Evolutionary conservation across 2,113 vertebrate genomes (phyloP).

Genomic region (Cardinalis cardinalis): DNA sequence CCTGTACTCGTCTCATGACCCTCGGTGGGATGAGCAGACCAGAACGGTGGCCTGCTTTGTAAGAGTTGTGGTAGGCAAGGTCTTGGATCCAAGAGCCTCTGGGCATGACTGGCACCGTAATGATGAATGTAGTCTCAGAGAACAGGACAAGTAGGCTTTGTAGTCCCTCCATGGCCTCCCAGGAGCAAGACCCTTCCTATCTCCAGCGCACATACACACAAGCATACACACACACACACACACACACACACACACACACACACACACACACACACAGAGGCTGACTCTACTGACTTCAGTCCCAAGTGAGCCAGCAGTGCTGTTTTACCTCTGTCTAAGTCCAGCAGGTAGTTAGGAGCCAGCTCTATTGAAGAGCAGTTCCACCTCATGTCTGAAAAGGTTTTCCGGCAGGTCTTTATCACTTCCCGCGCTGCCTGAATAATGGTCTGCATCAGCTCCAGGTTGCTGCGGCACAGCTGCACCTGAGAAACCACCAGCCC

Average conservation of each 20-base stretch:
- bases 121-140: background rate
- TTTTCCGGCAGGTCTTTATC: conserved; percentile 92
- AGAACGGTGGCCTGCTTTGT: background rate
- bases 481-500: conserved; percentile 93
- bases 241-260: no score
- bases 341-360: conserved; percentile 86
- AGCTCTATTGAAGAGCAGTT: conserved; percentile 96
- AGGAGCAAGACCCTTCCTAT: background rate
- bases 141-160: background rate
- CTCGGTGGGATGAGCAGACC: background rate
- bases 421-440: conserved; percentile 89
- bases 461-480: conserved; percentile 93
- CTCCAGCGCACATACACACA: background rate
- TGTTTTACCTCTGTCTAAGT: conserved; percentile 93
- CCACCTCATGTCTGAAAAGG: conserved; percentile 95
- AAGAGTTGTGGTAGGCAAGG: background rate
- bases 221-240: no score
- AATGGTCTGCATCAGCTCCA: conserved; percentile 96
- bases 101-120: background rate
- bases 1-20: background rate
- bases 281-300: background rate
- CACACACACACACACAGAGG: no score
- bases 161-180: fast-evolving
- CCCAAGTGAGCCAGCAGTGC: background rate
- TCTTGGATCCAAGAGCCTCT: background rate